Evolutionary conservation across 1,140 invertebrate species (phyloP).

Genomic region (Eurytemora carolleeae): DNA sequence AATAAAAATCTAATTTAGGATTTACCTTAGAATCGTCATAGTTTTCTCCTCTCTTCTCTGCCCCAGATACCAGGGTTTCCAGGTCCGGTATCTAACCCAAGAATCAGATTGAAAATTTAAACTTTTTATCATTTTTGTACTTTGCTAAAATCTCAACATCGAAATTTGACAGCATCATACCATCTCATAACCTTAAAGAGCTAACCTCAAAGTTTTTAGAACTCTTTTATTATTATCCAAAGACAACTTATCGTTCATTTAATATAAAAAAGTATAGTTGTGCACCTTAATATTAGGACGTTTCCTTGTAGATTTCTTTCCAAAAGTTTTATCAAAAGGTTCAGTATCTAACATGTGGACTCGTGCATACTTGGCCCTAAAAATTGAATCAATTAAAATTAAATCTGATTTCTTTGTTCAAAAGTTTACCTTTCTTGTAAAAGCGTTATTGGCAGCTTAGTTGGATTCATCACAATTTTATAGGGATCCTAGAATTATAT

Average conservation of each 20-base stretch:
- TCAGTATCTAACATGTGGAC: conserved; percentile 91
- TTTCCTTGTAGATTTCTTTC: conserved; percentile 78
- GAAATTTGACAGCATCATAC: too few relatives aligned
- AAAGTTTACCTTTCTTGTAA: conserved; percentile 58
- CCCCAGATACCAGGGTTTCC: too few relatives aligned
- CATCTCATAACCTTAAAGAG: too few relatives aligned
- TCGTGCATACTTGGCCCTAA: conserved; percentile 52
- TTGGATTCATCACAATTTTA: conserved; percentile 90
- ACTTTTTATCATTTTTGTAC: too few relatives aligned
- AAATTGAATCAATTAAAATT: neutral
- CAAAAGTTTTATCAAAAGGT: conserved; percentile 81
- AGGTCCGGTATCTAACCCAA: too few relatives aligned
- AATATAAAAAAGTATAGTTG: neutral
- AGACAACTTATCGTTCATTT: neutral
- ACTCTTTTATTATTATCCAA: too few relatives aligned
- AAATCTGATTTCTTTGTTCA: neutral
- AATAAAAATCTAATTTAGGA: too few relatives aligned
- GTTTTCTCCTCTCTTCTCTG: too few relatives aligned
- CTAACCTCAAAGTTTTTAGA: too few relatives aligned
- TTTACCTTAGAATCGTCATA: too few relatives aligned
- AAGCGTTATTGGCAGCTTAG: conserved; percentile 77
- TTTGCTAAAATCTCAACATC: too few relatives aligned
- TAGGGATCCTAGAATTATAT: conserved; percentile 61
- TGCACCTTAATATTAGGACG: conserved; percentile 50
- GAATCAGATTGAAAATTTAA: too few relatives aligned